phyloP scores from a whole-genome alignment of 2,113 vertebrate genomes.

The Catharus fuscescens region DNA sequence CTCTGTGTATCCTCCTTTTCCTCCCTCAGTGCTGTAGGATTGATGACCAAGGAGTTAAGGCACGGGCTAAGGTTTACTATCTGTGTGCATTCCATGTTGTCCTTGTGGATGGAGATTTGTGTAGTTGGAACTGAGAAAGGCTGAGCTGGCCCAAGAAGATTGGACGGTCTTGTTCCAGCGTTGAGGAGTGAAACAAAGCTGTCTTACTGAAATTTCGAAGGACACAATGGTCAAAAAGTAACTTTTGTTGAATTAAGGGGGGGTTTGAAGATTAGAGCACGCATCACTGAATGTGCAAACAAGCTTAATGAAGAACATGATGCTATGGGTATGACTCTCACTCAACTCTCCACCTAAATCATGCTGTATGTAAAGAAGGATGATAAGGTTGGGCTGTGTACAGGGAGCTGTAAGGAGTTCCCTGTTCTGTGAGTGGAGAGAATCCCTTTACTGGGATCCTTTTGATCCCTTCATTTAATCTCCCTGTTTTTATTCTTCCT shows the following conservation, averaged over 20 bases:
- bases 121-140: background rate
- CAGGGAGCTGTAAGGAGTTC: background rate
- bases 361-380: background rate
- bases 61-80: background rate
- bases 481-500: background rate
- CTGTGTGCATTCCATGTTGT: background rate
- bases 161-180: rapidly evolving
- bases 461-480: background rate
- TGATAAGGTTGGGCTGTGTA: rapidly evolving
- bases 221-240: background rate
- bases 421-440: background rate
- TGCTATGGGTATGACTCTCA: background rate
- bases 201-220: background rate
- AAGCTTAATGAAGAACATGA: background rate
- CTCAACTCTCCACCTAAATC: background rate
- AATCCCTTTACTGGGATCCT: background rate
- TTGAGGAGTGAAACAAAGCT: rapidly evolving
- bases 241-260: rapidly evolving
- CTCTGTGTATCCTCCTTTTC: background rate
- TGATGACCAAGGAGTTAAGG: background rate
- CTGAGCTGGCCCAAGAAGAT: rapidly evolving
- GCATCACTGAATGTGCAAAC: background rate
- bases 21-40: background rate
- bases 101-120: background rate
- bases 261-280: background rate